Conservation (phyloP, 2,797 vertebrate genomes). For the Tarsius wallacei region DNA sequence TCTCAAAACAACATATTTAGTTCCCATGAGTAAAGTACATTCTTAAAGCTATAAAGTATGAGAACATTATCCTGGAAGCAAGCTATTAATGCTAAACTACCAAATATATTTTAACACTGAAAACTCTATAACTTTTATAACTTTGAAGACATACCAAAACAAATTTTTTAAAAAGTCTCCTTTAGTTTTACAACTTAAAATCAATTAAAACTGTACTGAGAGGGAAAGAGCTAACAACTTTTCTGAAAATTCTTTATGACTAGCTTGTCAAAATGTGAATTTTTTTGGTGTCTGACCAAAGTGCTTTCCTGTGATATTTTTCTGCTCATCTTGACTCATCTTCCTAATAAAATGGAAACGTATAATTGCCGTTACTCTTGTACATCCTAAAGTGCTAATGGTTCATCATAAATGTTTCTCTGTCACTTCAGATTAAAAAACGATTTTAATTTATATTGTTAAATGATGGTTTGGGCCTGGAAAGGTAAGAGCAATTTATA, state of each 20-base stretch:
- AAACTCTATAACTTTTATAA: slow-evolving; percentile 57
- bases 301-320: slow-evolving; percentile 6
- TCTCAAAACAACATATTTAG: slow-evolving; percentile 37
- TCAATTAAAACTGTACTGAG: slow-evolving; percentile 3
- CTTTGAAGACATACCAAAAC: slow-evolving; percentile 53
- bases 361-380: neutral
- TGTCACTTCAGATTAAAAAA: slow-evolving; percentile 30
- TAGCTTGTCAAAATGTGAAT: neutral
- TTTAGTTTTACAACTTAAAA: slow-evolving; percentile 65
- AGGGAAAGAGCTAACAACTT: slow-evolving; percentile 25
- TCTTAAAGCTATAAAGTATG: slow-evolving; percentile 71
- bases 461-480: neutral
- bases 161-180: slow-evolving; percentile 24
- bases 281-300: slow-evolving; percentile 15
- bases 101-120: slow-evolving; percentile 68
- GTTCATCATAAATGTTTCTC: neutral
- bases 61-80: slow-evolving; percentile 70
- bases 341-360: slow-evolving; percentile 37
- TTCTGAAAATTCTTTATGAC: slow-evolving; percentile 2
- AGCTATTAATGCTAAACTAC: slow-evolving; percentile 71
- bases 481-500: neutral
- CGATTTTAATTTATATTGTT: slow-evolving; percentile 18
- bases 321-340: neutral
- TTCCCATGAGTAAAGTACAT: slow-evolving; percentile 58
- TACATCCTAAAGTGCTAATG: neutral